Evolutionary conservation across 2,888 invertebrate genomes (phyloP).

Genomic region (Sinohyriopsis cumingii): DNA sequence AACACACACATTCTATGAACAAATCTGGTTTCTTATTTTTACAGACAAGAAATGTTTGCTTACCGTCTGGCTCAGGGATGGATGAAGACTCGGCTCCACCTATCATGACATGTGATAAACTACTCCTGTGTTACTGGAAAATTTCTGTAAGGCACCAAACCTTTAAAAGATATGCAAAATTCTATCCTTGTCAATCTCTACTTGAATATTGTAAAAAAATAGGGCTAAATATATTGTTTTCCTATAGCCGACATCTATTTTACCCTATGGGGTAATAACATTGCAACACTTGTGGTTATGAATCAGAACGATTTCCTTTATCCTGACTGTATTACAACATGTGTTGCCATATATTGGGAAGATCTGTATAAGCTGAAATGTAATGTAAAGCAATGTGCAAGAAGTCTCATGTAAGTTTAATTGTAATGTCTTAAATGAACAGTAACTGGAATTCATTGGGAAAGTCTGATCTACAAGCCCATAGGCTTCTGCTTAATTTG

Average conservation of each 20-base stretch:
- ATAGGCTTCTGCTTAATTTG: too few relatives aligned
- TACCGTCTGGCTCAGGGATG: too few relatives aligned
- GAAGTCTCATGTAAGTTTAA: too few relatives aligned
- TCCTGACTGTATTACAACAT: too few relatives aligned
- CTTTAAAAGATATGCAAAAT: not conserved
- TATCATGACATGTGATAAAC: slow-evolving; percentile 66
- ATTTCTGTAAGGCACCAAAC: slow-evolving; percentile 62
- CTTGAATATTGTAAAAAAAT: not conserved
- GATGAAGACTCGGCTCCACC: slow-evolving; percentile 15
- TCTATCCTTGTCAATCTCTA: not conserved
- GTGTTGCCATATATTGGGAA: too few relatives aligned
- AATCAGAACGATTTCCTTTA: too few relatives aligned
- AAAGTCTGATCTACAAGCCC: too few relatives aligned
- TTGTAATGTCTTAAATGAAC: too few relatives aligned
- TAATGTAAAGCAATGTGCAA: too few relatives aligned
- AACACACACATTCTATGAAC: not conserved
- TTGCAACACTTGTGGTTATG: not conserved
- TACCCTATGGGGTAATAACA: not conserved
- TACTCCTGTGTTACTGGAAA: slow-evolving; percentile 72
- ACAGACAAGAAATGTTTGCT: not conserved
- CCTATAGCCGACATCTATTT: not conserved
- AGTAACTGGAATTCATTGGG: too few relatives aligned
- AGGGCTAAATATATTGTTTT: not conserved
- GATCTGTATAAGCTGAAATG: too few relatives aligned
- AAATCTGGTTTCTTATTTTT: not conserved